Conservation (phyloP, 1,140 invertebrate species). For the Melanaphis sacchari region DNA sequence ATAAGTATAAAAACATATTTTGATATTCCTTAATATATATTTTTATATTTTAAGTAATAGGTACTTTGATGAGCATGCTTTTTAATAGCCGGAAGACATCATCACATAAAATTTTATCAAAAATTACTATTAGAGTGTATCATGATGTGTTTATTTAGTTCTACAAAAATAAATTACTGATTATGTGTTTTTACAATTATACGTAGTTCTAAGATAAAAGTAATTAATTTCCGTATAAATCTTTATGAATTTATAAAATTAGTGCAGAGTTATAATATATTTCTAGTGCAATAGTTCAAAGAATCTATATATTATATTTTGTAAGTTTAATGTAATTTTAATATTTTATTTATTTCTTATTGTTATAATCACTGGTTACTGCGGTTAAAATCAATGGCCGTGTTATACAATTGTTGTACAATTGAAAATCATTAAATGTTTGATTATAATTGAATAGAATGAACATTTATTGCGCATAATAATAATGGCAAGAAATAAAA, state of each 20-base stretch:
- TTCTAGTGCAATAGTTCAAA: not conserved
- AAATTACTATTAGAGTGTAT: not conserved
- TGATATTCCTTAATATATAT: not conserved
- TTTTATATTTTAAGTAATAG: not conserved
- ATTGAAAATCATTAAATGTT: not conserved
- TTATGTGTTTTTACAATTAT: not conserved
- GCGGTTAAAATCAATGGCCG: too few species aligned
- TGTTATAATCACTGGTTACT: not conserved
- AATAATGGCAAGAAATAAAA: not conserved
- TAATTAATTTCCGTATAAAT: not conserved
- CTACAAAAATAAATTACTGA: not conserved
- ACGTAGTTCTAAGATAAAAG: not conserved
- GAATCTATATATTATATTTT: not conserved
- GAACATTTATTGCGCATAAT: not conserved
- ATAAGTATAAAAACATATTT: not conserved
- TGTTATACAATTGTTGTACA: not conserved
- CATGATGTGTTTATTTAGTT: not conserved
- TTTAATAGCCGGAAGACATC: too few species aligned
- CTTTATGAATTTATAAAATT: not conserved
- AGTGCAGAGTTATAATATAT: not conserved
- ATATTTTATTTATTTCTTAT: not conserved
- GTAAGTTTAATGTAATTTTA: not conserved
- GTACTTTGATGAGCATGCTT: not conserved
- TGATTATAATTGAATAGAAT: not conserved
- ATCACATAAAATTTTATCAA: not conserved